Evolutionary conservation across 2,113 vertebrate species (phyloP), one percentile per base, ranked within the genome.

Genomic region (Hassar affinis): DNA sequence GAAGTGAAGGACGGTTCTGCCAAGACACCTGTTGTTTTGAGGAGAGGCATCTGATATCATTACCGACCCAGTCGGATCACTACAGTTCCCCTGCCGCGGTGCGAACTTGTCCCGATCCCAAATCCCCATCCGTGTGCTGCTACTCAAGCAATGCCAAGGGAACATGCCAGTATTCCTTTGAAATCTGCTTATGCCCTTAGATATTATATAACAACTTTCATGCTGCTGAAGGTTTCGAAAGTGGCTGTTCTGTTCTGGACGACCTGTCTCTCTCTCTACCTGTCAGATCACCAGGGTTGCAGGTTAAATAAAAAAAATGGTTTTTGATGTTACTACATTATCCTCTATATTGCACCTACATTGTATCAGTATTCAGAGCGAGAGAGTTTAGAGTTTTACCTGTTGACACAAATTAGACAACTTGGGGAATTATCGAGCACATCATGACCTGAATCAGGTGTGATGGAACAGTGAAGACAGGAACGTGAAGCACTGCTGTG

Each of bases 21-120:
- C 97, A 98, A 97, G 96, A 96, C 98, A 98, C 97, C 98, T 99
- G 98, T 99, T 99, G 97, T 99, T 98, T 96, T 96, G 95, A 95
- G 97, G 96, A 90, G 93, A 95, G 96, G 95, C 97, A 99, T 97
- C 97, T 98, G 97, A 99, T 97, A 96, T 98, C 97, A 99, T 99
- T 99, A 99, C 98, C 97, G 95, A 95, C 97, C 90, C 97, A 98
- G 97, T 95, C 96, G 96, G 97, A 97, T 94, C 95, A 95, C 95
- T 95, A 93, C 93, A 91, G 92, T 95, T 68, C 94, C 85, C 97
- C 97, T 87, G 97, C 96, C 97, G 97, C 93, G 96, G 96, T 95
- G 95, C 96, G 97, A 96, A 98, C 97, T 77, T 97, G 97, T 97
- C 95, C 94, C 94, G 95, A 95, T 95, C 94, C 92, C 94, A 95